Conservation (phyloP, 2,113 vertebrate species). For the Bothrops jararaca region DNA sequence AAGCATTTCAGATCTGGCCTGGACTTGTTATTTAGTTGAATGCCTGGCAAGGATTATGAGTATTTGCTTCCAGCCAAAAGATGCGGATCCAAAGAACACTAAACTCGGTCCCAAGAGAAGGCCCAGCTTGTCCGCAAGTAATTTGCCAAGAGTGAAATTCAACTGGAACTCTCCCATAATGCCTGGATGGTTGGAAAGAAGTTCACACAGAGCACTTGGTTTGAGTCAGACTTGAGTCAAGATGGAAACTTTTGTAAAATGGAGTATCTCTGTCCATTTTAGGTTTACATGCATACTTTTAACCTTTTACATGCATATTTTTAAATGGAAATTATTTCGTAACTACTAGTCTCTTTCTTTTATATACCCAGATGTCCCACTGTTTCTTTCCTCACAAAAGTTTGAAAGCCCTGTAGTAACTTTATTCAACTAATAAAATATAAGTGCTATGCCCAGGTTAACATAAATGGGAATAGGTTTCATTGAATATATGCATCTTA, state of each 20-base stretch:
- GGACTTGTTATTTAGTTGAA: not conserved
- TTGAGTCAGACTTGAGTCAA: not conserved
- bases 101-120: not conserved
- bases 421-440: not conserved
- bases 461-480: not conserved
- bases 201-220: not conserved
- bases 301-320: not conserved
- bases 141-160: not conserved
- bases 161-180: constrained; percentile 1
- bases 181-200: not conserved
- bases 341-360: not conserved
- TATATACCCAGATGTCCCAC: not conserved
- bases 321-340: not conserved
- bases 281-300: not conserved
- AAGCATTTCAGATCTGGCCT: not conserved
- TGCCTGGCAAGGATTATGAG: not conserved
- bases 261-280: not conserved
- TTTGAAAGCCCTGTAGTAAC: not conserved
- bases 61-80: constrained; percentile 2
- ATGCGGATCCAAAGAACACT: not conserved
- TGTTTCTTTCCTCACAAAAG: not conserved
- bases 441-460: not conserved
- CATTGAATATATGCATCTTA: not conserved
- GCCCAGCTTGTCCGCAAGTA: not conserved
- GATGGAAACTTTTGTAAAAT: not conserved